phyloP scores from a whole-genome alignment of 2,113 vertebrate genomes.

The Marcusenius ussheri region DNA sequence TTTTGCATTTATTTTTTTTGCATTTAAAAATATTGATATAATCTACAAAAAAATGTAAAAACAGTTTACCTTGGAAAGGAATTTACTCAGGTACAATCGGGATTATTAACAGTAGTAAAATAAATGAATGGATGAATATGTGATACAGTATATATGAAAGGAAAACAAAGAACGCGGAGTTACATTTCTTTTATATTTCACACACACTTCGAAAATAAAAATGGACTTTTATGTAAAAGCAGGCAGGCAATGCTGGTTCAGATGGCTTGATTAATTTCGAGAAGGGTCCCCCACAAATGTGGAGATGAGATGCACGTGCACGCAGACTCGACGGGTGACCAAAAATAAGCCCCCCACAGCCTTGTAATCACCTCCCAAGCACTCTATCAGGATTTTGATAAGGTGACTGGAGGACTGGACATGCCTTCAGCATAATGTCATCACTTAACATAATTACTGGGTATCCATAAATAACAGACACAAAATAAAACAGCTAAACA shows the following conservation, averaged over 20 bases:
- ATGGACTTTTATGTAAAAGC: not conserved
- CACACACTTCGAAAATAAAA: not conserved
- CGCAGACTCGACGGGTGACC: not conserved
- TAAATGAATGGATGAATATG: not conserved
- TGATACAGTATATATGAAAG: not conserved
- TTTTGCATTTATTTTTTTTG: not conserved
- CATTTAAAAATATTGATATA: not conserved
- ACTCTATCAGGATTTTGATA: not conserved
- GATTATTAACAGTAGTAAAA: not conserved
- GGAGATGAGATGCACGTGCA: not conserved
- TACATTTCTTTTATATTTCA: not conserved
- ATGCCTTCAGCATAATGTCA: not conserved
- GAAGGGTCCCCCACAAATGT: not conserved
- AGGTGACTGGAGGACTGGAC: not conserved
- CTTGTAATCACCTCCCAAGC: not conserved
- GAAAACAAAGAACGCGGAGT: not conserved
- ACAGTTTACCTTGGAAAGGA: not conserved
- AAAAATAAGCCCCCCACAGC: not conserved
- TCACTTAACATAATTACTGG: not conserved
- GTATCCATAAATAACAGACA: not conserved
- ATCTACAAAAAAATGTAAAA: not conserved
- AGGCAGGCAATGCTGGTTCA: not conserved
- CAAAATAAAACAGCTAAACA: not conserved
- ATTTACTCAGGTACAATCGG: not conserved
- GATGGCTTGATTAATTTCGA: not conserved